Base-by-base conservation (phyloP, 2,888 invertebrate species). In the Drosophila maculinotata region DNA sequence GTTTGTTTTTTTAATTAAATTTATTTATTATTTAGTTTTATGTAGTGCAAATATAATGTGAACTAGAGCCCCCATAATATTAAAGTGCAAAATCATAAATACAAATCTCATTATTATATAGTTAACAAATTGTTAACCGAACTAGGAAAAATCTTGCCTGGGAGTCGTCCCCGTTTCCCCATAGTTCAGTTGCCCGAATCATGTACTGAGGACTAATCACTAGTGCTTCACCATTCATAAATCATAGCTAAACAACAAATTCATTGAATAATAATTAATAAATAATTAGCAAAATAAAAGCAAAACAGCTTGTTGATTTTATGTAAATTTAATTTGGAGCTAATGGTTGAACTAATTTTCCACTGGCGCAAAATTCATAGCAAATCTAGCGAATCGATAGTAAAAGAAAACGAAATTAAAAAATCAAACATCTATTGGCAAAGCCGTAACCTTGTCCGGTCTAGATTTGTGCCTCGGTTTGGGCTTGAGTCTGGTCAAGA, bases 401-500 rank as follows among this genome's bases (percentile, higher is more conserved):
- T 28, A 10, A 4, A 30, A 20, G 17, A 36, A 23, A 45, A 44
- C 28, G 20, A 58, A 58, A 28, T 42, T 7, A 0, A 41, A 14
- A 33, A 33, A 8, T 59, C 59, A 59, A 59, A 38, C 59, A 25
- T 42, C 57, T 56, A 56, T 56, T 56, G 36, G 44, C 44, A 57
- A 12, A 56, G 44, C 44, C 30, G 7, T 38, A 56, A 44, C 58
- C 57, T 59, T 44, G 59, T 25, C 25, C 36, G 10, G 42, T 44
- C 44, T 30, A 44, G 17, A 56, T 56, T 2, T 20, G 20, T 2
- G 20, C 20, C 28, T 59, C 25, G 30, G 57, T 17, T 14, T 36
- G 30, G 17, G 20, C 54, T 42, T 54, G 42, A 58, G 42, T 58
- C 58, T 58, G 58, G 58, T 54, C 54, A 54, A 54, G 54, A 58